A percentile compares a stretch with the other conserved stretches of the same genome.
Evolutionary conservation across 37 sponge, comb jelly and placozoan species (phyloP).

Genomic region (Spongilla lacustris): DNA sequence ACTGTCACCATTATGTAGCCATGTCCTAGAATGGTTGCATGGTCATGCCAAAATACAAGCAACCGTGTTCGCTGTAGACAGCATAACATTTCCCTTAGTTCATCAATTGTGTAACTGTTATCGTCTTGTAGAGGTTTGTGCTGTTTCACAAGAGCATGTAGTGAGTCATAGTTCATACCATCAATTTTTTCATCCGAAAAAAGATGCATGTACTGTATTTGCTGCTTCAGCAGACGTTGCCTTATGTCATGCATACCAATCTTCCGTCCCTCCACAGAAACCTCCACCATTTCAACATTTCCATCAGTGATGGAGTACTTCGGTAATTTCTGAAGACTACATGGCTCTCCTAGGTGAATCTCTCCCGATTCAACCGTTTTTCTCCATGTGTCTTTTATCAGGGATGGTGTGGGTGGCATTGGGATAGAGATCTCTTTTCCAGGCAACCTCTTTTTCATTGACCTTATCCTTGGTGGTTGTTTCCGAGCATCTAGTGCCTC

Average conservation of each 20-base stretch:
- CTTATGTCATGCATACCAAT: constrained; percentile 2
- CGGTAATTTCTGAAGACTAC: neutral
- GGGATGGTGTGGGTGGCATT: too few relatives aligned
- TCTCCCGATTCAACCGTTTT: neutral
- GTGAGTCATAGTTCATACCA: neutral
- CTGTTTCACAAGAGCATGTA: constrained; percentile 1
- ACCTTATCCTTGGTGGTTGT: too few relatives aligned
- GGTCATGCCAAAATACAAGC: constrained; percentile 39
- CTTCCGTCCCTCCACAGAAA: neutral
- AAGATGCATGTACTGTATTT: neutral
- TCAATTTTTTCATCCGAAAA: neutral
- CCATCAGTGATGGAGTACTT: neutral
- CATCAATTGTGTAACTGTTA: neutral
- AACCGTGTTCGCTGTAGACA: constrained; percentile 10
- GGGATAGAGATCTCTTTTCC: too few relatives aligned
- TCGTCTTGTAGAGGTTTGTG: neutral
- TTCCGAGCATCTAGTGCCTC: neutral
- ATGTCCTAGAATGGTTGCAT: constrained; percentile 12
- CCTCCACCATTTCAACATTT: neutral
- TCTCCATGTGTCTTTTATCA: too few relatives aligned
- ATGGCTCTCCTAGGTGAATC: constrained; percentile 3
- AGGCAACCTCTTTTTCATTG: too few relatives aligned
- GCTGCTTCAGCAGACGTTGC: neutral
- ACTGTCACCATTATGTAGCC: constrained; percentile 25
- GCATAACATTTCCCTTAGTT: neutral